Evolutionary conservation across 2,888 invertebrate species (phyloP).

Genomic region (Plutella xylostella): DNA sequence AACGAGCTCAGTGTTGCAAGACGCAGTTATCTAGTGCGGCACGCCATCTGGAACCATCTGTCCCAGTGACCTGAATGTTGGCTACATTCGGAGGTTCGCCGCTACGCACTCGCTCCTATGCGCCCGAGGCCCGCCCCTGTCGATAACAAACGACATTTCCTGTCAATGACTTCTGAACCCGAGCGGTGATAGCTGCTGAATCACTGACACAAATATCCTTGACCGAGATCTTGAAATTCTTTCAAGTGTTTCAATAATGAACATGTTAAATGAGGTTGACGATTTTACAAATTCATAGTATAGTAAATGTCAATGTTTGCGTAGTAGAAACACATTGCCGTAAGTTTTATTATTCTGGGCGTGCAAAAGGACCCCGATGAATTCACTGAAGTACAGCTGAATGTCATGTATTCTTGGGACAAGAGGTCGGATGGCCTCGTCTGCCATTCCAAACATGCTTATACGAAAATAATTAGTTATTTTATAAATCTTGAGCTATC

Average conservation of each 20-base stretch:
- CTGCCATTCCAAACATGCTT: no score
- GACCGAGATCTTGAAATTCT: not conserved
- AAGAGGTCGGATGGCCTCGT: constrained; percentile 2
- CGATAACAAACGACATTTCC: not conserved
- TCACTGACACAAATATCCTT: not conserved
- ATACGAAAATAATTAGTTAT: no score
- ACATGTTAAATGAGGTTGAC: not conserved
- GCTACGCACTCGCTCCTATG: no score
- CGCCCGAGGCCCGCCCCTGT: no score
- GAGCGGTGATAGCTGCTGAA: not conserved
- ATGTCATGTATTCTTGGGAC: constrained; percentile 18
- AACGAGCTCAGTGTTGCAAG: constrained; percentile 2
- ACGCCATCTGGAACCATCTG: constrained; percentile 5
- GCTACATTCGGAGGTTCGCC: not conserved
- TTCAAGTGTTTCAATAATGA: not conserved
- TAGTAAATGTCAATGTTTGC: no score
- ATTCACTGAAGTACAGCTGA: constrained; percentile 22
- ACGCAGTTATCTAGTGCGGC: constrained; percentile 1
- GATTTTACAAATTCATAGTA: no score
- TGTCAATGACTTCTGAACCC: not conserved
- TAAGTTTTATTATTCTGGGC: constrained; percentile 9
- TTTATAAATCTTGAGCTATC: no score
- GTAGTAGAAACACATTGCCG: not conserved
- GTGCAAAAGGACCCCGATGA: constrained; percentile 20
- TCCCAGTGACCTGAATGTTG: constrained; percentile 13